A percentile compares a stretch with the other conserved stretches of the same genome.
These are phyloP conservation scores for Pseudachorutes palmiensis DNA, from an alignment of 1,140 invertebrate species.

Conservation along the genomic window DNA sequence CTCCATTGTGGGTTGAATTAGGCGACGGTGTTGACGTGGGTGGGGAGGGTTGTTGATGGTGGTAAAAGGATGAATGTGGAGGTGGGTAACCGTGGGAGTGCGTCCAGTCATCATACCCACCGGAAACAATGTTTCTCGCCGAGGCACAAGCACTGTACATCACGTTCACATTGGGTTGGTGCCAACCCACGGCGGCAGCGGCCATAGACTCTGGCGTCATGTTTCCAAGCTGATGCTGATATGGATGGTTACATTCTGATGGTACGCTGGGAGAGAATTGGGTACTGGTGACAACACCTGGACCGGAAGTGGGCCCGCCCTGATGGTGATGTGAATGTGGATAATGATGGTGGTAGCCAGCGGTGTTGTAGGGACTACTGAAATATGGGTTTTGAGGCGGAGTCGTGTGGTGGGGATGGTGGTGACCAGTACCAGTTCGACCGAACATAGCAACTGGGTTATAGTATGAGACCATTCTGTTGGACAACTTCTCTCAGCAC, in stretches of 20 bases:
- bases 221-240: slow-evolving; percentile 30
- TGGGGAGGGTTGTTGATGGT: slow-evolving; percentile 34
- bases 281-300: slow-evolving; percentile 14
- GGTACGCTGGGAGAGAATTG: slow-evolving; percentile 30
- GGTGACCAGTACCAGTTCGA: slow-evolving; percentile 29
- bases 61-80: slow-evolving; percentile 26
- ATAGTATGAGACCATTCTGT: slow-evolving; percentile 35
- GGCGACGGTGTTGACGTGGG: slow-evolving; percentile 35
- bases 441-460: slow-evolving; percentile 36
- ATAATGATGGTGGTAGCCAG: slow-evolving; percentile 26
- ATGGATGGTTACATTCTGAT: slow-evolving; percentile 29
- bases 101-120: slow-evolving; percentile 33
- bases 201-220: slow-evolving; percentile 29
- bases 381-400: slow-evolving; percentile 36
- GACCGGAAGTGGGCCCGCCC: slow-evolving; percentile 11
- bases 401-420: slow-evolving; percentile 31
- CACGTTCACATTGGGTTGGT: slow-evolving; percentile 6
- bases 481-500: neutral
- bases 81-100: slow-evolving; percentile 20
- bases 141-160: slow-evolving; percentile 32
- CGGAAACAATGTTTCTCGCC: slow-evolving; percentile 15
- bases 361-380: slow-evolving; percentile 9
- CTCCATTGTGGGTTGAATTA: slow-evolving; percentile 24
- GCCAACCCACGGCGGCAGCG: slow-evolving; percentile 22
- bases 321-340: slow-evolving; percentile 30